These are phyloP conservation scores for Drosophila nigritarsus DNA, from an alignment of 2,888 invertebrate genomes.

Conservation along the genomic window DNA sequence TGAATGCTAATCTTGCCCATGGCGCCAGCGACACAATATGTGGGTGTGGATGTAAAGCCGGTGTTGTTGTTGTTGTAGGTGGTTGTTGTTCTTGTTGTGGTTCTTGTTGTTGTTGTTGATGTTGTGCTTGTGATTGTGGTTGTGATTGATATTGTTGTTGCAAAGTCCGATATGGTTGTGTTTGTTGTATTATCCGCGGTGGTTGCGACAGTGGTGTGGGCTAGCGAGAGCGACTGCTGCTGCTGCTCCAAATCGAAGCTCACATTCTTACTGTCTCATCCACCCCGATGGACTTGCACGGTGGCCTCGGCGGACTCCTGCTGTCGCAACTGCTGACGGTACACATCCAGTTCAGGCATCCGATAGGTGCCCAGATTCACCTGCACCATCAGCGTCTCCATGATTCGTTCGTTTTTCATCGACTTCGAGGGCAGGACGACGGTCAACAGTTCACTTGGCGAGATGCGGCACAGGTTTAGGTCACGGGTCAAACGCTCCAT, in stretches of 20 bases:
- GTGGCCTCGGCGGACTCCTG: slow-evolving; percentile 94
- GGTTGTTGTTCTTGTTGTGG: neutral
- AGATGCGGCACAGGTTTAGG: slow-evolving; percentile 94
- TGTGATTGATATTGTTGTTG: slow-evolving; percentile 6
- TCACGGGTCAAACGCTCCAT: slow-evolving; percentile 96
- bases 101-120: slow-evolving; percentile 5
- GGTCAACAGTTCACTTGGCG: slow-evolving; percentile 96
- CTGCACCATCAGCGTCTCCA: slow-evolving; percentile 96
- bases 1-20: slow-evolving; percentile 30
- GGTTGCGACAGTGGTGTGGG: slow-evolving; percentile 30
- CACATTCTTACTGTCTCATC: slow-evolving; percentile 85
- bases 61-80: neutral
- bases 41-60: slow-evolving; percentile 22
- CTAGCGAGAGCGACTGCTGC: slow-evolving; percentile 63
- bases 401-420: slow-evolving; percentile 95
- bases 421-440: slow-evolving; percentile 96
- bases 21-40: slow-evolving; percentile 27
- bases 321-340: slow-evolving; percentile 93
- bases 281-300: slow-evolving; percentile 85
- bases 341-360: slow-evolving; percentile 95
- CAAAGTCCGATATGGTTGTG: neutral
- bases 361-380: slow-evolving; percentile 97
- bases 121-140: slow-evolving; percentile 9
- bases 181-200: slow-evolving; percentile 8
- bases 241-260: slow-evolving; percentile 84